These are phyloP conservation scores for Asobara japonica DNA, from an alignment of 1,140 invertebrate genomes.

Conservation along the genomic window DNA sequence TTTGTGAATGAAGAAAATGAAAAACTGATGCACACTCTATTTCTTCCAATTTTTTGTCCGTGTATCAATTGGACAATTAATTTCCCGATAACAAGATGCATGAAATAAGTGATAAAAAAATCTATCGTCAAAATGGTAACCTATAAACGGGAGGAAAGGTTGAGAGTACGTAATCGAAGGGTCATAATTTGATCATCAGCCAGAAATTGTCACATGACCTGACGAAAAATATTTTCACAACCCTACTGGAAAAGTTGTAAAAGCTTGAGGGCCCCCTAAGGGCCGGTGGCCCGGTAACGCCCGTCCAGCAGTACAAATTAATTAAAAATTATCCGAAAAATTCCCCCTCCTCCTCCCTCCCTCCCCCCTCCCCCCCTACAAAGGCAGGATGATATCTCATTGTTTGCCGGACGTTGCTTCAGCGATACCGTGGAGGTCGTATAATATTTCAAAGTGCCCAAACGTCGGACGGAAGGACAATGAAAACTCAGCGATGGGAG, in stretches of 20 bases:
- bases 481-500: slow-evolving; percentile 24
- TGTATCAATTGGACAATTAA: too few relatives aligned
- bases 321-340: slow-evolving; percentile 50
- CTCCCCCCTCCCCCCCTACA: slow-evolving; percentile 27
- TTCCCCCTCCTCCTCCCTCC: slow-evolving; percentile 36
- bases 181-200: too few relatives aligned
- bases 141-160: too few relatives aligned
- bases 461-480: slow-evolving; percentile 29
- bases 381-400: slow-evolving; percentile 45
- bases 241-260: background rate
- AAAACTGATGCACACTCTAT: too few relatives aligned
- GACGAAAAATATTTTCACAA: too few relatives aligned
- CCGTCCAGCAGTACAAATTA: slow-evolving; percentile 34
- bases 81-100: too few relatives aligned
- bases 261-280: slow-evolving; percentile 1
- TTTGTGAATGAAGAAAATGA: too few relatives aligned
- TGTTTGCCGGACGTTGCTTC: slow-evolving; percentile 44
- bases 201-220: too few relatives aligned
- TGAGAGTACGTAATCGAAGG: too few relatives aligned
- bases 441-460: slow-evolving; percentile 60
- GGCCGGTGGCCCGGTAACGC: background rate
- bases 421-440: slow-evolving; percentile 45
- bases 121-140: too few relatives aligned
- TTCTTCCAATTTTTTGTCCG: too few relatives aligned
- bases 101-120: too few relatives aligned